Evolutionary conservation across 2,888 invertebrate species (phyloP), one percentile per base, ranked within the genome.

Genomic region (Vesta saturnalis): DNA sequence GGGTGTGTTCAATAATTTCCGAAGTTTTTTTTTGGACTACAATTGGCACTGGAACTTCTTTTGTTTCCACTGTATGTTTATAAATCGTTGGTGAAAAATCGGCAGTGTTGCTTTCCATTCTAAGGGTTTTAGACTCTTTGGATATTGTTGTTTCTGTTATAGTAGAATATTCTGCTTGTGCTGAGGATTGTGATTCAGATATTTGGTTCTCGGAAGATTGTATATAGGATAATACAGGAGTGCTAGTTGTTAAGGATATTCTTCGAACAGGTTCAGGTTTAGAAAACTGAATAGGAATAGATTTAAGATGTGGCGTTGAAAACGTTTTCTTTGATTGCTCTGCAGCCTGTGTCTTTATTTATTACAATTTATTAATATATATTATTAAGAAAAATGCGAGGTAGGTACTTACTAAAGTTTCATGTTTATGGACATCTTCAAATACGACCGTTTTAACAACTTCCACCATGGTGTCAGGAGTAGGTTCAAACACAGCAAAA

Each of bases 401-500:
- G n/a, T n/a, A n/a, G 49, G 23, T 59, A 77, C 84, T 83, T 80
- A 85, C 85, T 81, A 85, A 73, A 58, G 83, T 83, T 79, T 84
- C 84, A 66, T 85, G 84, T 74, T 85, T 84, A 23, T 80, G 78
- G 1, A 85, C 80, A 72, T 88, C 88, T 79, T 90, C 90, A 76
- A 89, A 90, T 52, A 89, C 86, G 35, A 89, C 87, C 8, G 90
- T 90, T 82, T 90, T 90, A 39, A 90, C 89, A 55, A 89, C 88
- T 82, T 90, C 90, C 14, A 89, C 86, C 88, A 89, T 88, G 12
- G 89, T 88, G 72, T 90, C 90, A 0, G 90, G 90, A 3, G 90
- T 89, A 59, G 90, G 89, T 77, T 91, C 91, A 71, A 90, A 86
- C 35, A 94, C 91, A 65, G 90, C 89, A 74, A 94, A 90, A 79